Percentiles rank a stretch among this genome's conserved stretches.
phyloP scores from a whole-genome alignment of 2,797 vertebrate species.

The Hoplostethus mediterraneus region DNA sequence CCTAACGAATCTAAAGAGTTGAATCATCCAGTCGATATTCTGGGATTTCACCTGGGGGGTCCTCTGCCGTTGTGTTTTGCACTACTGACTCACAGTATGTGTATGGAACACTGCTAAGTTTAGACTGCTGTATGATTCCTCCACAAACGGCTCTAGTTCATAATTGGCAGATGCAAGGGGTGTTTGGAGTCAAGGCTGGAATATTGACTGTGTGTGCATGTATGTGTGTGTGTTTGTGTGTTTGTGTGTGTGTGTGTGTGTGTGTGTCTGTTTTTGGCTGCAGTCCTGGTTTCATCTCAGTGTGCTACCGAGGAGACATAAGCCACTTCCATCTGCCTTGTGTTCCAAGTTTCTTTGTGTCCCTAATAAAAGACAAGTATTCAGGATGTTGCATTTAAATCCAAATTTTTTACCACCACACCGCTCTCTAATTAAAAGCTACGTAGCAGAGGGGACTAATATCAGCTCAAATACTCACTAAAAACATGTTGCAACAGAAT shows the following conservation, averaged over 20 bases:
- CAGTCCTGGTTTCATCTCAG: constrained; percentile 81
- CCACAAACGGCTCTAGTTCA: constrained; percentile 75
- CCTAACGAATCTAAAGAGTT: constrained; percentile 73
- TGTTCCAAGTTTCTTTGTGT: constrained; percentile 82
- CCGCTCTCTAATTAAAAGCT: constrained; percentile 67
- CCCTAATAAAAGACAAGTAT: constrained; percentile 79
- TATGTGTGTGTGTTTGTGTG: constrained; percentile 44
- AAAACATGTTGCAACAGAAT: no score
- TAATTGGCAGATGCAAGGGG: constrained; percentile 83
- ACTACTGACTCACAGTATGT: constrained; percentile 81
- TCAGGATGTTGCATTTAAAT: constrained; percentile 78
- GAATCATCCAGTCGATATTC: constrained; percentile 82
- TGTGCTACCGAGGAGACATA: constrained; percentile 85
- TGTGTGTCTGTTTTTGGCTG: constrained; percentile 76
- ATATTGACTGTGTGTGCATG: constrained; percentile 71
- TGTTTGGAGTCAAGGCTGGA: constrained; percentile 54
- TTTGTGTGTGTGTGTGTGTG: constrained; percentile 34
- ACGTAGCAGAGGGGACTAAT: constrained; percentile 5
- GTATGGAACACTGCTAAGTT: constrained; percentile 82
- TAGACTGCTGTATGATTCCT: constrained; percentile 80
- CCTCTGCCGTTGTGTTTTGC: constrained; percentile 75
- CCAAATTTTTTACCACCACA: constrained; percentile 60
- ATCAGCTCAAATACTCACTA: neutral
- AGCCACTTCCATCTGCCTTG: constrained; percentile 86
- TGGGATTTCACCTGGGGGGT: constrained; percentile 83